Evolutionary conservation across 2,797 vertebrate genomes (phyloP).

Genomic region (Sarcophilus harrisii): DNA sequence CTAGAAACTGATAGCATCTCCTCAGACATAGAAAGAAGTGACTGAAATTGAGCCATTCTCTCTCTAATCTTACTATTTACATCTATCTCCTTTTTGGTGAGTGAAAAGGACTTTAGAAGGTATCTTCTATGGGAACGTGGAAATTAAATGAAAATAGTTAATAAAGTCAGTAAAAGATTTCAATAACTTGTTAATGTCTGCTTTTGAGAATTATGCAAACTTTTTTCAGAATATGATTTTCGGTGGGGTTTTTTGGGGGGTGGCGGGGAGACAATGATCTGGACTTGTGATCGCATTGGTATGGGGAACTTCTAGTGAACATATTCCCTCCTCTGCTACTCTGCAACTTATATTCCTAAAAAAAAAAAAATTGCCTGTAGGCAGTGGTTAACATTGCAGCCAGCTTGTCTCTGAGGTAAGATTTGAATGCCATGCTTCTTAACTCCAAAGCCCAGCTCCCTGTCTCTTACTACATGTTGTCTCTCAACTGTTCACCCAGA

Average conservation of each 20-base stretch:
- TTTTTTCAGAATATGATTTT: background rate
- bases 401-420: background rate
- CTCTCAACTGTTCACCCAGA: too few relatives aligned
- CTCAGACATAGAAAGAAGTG: too few relatives aligned
- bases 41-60: too few relatives aligned
- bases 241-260: too few relatives aligned
- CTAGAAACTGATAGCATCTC: too few relatives aligned
- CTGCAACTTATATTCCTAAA: background rate
- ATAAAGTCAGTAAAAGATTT: background rate
- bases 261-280: accelerated
- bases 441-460: background rate
- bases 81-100: background rate
- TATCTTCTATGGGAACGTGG: background rate
- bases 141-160: background rate
- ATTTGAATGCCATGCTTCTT: background rate
- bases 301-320: background rate
- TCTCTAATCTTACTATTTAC: background rate
- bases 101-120: background rate
- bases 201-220: background rate
- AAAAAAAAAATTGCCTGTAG: background rate
- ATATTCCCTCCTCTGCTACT: background rate
- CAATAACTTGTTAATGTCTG: background rate
- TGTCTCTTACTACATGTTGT: too few relatives aligned
- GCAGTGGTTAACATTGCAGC: background rate
- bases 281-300: background rate